These are phyloP conservation scores for Calliopsis andreniformis DNA, from an alignment of 1,140 invertebrate species.

Conservation along the genomic window DNA sequence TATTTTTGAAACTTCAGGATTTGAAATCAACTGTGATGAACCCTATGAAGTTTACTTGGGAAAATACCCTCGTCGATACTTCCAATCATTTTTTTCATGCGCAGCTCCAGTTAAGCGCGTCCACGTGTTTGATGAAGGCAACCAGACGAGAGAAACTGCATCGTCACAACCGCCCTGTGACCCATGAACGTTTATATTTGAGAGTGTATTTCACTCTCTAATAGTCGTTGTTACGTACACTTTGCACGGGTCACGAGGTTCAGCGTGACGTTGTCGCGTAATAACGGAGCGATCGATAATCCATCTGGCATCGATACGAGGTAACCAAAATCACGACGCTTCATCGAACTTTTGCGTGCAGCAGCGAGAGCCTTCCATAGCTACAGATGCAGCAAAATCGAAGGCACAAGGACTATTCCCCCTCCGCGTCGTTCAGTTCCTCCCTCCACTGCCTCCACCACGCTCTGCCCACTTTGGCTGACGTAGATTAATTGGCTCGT, in stretches of 20 bases:
- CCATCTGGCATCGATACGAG: slow-evolving; percentile 55
- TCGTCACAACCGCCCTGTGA: slow-evolving; percentile 17
- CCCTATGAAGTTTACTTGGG: background rate
- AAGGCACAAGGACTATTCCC: too few relatives aligned
- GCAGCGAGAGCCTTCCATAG: too few relatives aligned
- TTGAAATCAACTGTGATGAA: too few relatives aligned
- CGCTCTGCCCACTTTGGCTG: too few relatives aligned
- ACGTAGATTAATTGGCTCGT: too few relatives aligned
- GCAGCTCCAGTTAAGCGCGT: too few relatives aligned
- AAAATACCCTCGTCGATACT: background rate
- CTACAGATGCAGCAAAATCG: background rate
- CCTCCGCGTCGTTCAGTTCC: too few relatives aligned
- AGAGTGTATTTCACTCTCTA: slow-evolving; percentile 44
- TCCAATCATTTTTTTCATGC: background rate
- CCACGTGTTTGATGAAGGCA: background rate
- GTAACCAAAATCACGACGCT: slow-evolving; percentile 60
- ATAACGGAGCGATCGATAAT: slow-evolving; percentile 64
- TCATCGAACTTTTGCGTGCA: slow-evolving; percentile 59
- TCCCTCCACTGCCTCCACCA: too few relatives aligned
- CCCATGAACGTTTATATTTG: slow-evolving; percentile 17
- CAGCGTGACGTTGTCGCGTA: slow-evolving; percentile 19
- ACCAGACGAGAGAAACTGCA: background rate
- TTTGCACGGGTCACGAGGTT: slow-evolving; percentile 18
- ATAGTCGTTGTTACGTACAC: slow-evolving; percentile 39
- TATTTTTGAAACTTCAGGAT: too few relatives aligned